These are phyloP conservation scores for Agrotis ipsilon DNA, from an alignment of 2,888 invertebrate genomes.

Conservation along the genomic window DNA sequence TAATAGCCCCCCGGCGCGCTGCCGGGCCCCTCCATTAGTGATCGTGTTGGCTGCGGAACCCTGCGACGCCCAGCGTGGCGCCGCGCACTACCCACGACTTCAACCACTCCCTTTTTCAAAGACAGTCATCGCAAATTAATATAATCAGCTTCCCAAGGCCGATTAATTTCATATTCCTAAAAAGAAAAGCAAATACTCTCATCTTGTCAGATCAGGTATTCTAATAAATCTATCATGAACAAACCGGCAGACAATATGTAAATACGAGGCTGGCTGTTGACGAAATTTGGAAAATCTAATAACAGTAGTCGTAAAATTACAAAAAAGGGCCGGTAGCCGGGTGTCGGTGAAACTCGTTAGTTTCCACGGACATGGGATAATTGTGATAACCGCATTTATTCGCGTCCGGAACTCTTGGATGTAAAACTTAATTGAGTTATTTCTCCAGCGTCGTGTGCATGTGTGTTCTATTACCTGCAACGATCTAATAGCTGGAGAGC, in stretches of 20 bases:
- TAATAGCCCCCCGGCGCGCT: constrained; percentile 81
- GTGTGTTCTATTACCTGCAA: constrained; percentile 40
- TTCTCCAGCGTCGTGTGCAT: constrained; percentile 70
- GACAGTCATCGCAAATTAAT: constrained; percentile 73
- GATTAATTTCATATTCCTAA: constrained; percentile 10
- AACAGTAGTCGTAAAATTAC: constrained; percentile 46
- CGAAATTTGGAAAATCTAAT: constrained; percentile 38
- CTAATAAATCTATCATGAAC: constrained; percentile 9
- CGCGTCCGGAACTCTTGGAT: constrained; percentile 81
- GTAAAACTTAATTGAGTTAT: constrained; percentile 87
- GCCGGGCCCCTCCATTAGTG: constrained; percentile 82
- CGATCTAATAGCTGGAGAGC: too few relatives aligned
- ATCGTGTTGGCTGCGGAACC: constrained; percentile 80
- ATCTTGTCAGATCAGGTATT: neutral
- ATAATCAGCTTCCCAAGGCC: constrained; percentile 63
- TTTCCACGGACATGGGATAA: constrained; percentile 81
- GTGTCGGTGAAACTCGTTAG: constrained; percentile 76
- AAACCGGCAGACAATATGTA: neutral
- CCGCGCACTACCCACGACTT: constrained; percentile 63
- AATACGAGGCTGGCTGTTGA: constrained; percentile 13
- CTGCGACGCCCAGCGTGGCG: constrained; percentile 83
- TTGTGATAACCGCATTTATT: constrained; percentile 87
- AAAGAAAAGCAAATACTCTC: neutral
- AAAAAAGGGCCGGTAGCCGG: constrained; percentile 65
- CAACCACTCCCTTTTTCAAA: constrained; percentile 73